Base-by-base conservation (phyloP, 2,888 invertebrate genomes). In the Sepiola atlantica region DNA sequence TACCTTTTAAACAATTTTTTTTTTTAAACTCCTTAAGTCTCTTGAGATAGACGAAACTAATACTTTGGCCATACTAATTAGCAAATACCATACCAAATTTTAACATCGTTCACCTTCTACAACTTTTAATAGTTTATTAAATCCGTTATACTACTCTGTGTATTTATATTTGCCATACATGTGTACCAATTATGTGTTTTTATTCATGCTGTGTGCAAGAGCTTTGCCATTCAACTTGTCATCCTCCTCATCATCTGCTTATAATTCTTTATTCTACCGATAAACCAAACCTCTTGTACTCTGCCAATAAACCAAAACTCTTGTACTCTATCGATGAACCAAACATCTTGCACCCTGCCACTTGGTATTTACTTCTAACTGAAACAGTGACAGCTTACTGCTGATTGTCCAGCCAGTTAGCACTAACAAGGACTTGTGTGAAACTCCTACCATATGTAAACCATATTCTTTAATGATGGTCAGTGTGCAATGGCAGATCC, bases 311-410 rank as follows among this genome's bases (percentile, higher is more conserved):
- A 77, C n/a, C n/a, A n/a, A 16, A n/a, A 12, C n/a, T 77, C 77
- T 77, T 77, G 32, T 45, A 45, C 45, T 45, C 45, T 45, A 45
- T 8, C 45, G 8, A 77, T 77, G 77, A 77, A 77, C n/a, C n/a
- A 16, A n/a, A n/a, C n/a, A 77, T 77, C 77, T 77, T 77, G 32
- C 45, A 45, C 45, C 45, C 45, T 45, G 45, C 45, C 45, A 77
- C 32, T n/a, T n/a, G n/a, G n/a, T n/a, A n/a, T n/a, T n/a, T n/a
- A n/a, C n/a, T n/a, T n/a, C n/a, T 77, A 77, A 77, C 77, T 77
- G n/a, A 77, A 77, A 77, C 77, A 77, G 77, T 77, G 16, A 77
- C 77, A 77, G 77, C 77, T 77, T n/a, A 77, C 77, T 77, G 77
- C 77, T 77, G 77, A 77, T 77, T 77, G 77, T n/a, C 77, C 21